phyloP scores from a whole-genome alignment of 2,797 vertebrate species.

The Knipowitschia caucasica region DNA sequence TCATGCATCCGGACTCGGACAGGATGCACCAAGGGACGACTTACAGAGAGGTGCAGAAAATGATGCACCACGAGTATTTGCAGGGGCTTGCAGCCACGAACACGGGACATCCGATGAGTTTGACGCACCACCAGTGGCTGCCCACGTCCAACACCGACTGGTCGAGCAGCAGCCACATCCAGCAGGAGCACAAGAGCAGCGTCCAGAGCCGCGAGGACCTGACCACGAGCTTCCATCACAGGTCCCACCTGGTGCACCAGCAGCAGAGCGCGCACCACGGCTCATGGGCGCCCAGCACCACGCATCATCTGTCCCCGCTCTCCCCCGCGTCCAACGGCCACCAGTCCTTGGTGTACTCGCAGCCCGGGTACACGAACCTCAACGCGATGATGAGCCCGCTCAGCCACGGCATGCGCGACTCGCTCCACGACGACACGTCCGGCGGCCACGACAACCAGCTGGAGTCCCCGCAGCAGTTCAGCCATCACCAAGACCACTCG shows the following conservation, averaged over 20 bases:
- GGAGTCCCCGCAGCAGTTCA: conserved; percentile 88
- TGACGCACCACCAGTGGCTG: conserved; percentile 95
- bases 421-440: conserved; percentile 83
- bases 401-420: conserved; percentile 91
- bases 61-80: conserved; percentile 98
- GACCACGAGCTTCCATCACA: conserved; percentile 86
- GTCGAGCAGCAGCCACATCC: conserved; percentile 84
- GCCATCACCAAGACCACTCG: conserved; percentile 87
- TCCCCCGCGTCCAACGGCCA: conserved; percentile 87
- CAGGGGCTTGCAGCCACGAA: conserved; percentile 91
- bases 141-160: conserved; percentile 90
- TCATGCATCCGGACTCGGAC: conserved; percentile 94
- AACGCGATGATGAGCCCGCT: conserved; percentile 90
- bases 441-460: conserved; percentile 86
- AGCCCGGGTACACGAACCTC: conserved; percentile 89
- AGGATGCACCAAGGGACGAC: conserved; percentile 94
- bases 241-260: conserved; percentile 91
- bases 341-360: conserved; percentile 91
- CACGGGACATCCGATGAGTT: conserved; percentile 92
- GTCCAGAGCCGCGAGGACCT: conserved; percentile 85
- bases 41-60: conserved; percentile 98
- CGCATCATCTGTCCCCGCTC: conserved; percentile 91
- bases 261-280: conserved; percentile 83
- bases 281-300: conserved; percentile 86
- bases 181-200: conserved; percentile 82